Conservation (phyloP, 1,140 invertebrate genomes). For the Eumaeus atala region DNA sequence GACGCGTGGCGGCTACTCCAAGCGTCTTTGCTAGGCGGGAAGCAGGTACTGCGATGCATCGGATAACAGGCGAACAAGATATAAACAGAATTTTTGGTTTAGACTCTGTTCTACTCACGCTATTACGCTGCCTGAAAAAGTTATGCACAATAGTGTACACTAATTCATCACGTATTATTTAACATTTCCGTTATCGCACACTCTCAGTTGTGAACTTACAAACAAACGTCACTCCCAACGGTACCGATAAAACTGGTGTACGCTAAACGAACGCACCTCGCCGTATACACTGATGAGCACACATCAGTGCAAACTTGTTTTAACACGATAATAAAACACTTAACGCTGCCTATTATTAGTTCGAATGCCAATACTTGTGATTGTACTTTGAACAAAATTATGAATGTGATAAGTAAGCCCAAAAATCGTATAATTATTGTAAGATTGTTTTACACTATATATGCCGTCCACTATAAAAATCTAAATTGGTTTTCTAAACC, state of each 20-base stretch:
- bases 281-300: too few species aligned
- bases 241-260: neutral
- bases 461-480: neutral
- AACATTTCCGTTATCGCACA: neutral
- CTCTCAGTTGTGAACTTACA: neutral
- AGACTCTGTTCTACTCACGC: neutral
- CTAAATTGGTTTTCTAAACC: neutral
- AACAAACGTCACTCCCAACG: neutral
- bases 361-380: neutral
- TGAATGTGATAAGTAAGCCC: neutral
- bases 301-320: too few species aligned
- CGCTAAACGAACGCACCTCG: neutral
- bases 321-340: too few species aligned
- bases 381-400: neutral
- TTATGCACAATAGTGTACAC: neutral
- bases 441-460: neutral
- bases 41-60: neutral
- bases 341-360: neutral
- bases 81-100: slow-evolving; percentile 6
- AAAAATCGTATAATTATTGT: neutral
- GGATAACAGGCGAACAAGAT: neutral
- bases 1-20: slow-evolving; percentile 6
- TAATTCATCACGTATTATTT: neutral
- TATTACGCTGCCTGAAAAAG: neutral
- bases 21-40: slow-evolving; percentile 16